Conservation (phyloP, 1,140 invertebrate genomes). For the Drosophila rhopaloa region DNA sequence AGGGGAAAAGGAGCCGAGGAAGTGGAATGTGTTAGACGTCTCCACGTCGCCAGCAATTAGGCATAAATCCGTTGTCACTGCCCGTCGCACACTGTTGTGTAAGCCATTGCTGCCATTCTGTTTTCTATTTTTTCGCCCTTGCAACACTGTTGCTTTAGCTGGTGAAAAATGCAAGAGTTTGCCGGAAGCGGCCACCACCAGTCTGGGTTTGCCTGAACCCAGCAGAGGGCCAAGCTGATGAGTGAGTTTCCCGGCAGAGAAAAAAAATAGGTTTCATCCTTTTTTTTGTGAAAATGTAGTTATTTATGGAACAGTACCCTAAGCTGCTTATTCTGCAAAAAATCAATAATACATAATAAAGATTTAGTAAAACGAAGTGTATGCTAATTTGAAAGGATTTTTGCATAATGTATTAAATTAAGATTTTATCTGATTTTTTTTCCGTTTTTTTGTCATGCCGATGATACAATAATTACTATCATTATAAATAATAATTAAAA, state of each 20-base stretch:
- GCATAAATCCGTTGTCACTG: slow-evolving; percentile 61
- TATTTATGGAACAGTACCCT: too few relatives aligned
- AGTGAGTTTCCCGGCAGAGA: slow-evolving; percentile 4
- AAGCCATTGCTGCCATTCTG: slow-evolving; percentile 24
- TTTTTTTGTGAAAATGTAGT: too few relatives aligned
- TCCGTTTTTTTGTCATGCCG: too few relatives aligned
- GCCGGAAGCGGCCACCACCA: slow-evolving; percentile 63
- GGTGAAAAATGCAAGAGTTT: slow-evolving; percentile 71
- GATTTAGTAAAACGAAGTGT: too few relatives aligned
- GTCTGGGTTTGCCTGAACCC: slow-evolving; percentile 54
- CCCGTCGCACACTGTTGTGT: slow-evolving; percentile 40
- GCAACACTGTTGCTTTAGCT: slow-evolving; percentile 47
- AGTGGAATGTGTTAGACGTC: slow-evolving; percentile 22
- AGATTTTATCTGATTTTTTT: too few relatives aligned
- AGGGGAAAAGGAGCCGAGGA: neutral
- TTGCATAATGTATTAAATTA: too few relatives aligned
- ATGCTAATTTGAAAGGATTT: too few relatives aligned
- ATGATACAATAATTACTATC: too few relatives aligned
- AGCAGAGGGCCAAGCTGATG: slow-evolving; percentile 24
- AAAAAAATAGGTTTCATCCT: neutral
- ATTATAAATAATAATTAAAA: too few relatives aligned
- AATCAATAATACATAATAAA: too few relatives aligned
- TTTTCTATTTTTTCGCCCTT: slow-evolving; percentile 22
- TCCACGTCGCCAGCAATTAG: slow-evolving; percentile 67
- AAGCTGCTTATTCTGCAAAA: too few relatives aligned